Evolutionary conservation across 2,113 vertebrate genomes (phyloP), one percentile per base, ranked within the genome.

Genomic region (Archilochus colubris): DNA sequence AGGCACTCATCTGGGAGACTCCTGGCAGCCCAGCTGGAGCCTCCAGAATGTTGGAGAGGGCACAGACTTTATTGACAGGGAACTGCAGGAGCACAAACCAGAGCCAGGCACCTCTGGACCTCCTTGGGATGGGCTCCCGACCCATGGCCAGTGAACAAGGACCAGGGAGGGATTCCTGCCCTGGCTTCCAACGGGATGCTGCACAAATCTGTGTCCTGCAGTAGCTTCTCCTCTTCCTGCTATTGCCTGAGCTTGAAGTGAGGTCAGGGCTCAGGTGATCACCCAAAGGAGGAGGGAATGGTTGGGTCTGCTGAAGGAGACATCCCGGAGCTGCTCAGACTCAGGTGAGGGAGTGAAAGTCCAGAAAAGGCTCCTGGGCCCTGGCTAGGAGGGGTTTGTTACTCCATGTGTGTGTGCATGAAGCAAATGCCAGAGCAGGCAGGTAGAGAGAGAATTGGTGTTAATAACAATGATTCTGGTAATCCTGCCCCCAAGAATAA

Each of bases 221-320:
- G 28, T 55, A 83, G 31, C 63, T 80, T 61, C 79, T 86, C 50
- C 28, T 74, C 38, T 14, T 64, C 7, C 58, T 15, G 24, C 5
- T 33, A 8, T 10, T 0, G 0, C 28, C 53, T 1, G 2, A 80
- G 50, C 38, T 50, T 1, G 1, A 22, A 24, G 10, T 1, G 19
- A 43, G 33, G 30, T 28, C 40, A 54, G 10, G 31, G 14, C 15
- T 57, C 69, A 83, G 21, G 7, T 2, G 10, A 19, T 5, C 24
- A 18, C 24, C 14, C 25, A 7, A 16, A 58, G 50, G 43, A 64
- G 24, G 2, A 12, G 28, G 3, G n/a, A 67, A 59, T 3, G 27
- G 40, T 21, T 46, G 44, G 40, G 31, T 8, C 62, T 75, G 44
- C 8, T 58, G 38, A 12, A 54, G 33, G 25, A 76, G 76, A 6